Evolutionary conservation across 2,113 vertebrate genomes (phyloP), one percentile per base, ranked within the genome.

Genomic region (Atherinomorus stipes): DNA sequence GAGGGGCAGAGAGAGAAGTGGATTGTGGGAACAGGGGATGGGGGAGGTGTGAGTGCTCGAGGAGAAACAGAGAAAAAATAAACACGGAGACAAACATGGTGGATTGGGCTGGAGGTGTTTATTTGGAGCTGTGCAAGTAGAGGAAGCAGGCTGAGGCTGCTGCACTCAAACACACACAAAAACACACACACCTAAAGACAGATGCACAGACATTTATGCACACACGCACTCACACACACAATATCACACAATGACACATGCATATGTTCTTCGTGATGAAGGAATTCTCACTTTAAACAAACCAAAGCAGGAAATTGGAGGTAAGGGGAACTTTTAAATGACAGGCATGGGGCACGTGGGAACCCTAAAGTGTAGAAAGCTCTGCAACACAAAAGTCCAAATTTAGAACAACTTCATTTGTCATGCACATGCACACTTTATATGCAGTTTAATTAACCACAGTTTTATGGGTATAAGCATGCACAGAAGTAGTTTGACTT

Each of bases 261-360:
- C 56, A 68, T 44, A 21, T 52, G 74, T 60, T 69, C 62, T 52
- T 71, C 37, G 37, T 31, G 65, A 74, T 16, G 42, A 70, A 89
- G 80, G 91, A 91, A 90, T 90, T 90, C 84, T 87, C 64, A 85
- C 76, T 90, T 88, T 90, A 90, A 90, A 91, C 86, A 91, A 90
- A 91, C 85, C 69, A 34, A 71, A 69, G 83, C 78, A 84, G 90
- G 88, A 90, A 87, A 86, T 74, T 78, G 56, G 75, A 81, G 77
- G 68, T 64, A 61, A 45, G 23, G 49, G 52, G 59, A 69, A 56
- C 80, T 80, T 82, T 87, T 74, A 68, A 85, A 76, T 69, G 73
- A 64, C 68, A 66, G 81, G 71, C 73, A 28, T 4, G 12, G 64
- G 77, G 50, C 66, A 76, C 52, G 26, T 73, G 81, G 74, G 70